These are phyloP conservation scores for Perodicticus potto DNA, from an alignment of 2,797 vertebrate species.

Conservation along the genomic window DNA sequence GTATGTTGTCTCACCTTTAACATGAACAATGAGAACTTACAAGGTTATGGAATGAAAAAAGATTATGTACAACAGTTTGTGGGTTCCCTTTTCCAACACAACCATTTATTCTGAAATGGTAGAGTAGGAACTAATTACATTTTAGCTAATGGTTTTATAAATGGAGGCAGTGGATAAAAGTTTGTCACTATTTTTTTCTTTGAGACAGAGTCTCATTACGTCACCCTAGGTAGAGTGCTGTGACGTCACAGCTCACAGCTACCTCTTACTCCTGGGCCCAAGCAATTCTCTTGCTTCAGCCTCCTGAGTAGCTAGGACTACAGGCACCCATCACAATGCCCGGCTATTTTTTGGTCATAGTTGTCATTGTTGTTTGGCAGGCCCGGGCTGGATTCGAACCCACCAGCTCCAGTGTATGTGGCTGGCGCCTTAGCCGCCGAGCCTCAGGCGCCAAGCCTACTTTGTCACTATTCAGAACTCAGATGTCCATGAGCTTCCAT, in stretches of 20 bases:
- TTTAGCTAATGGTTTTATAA: background rate
- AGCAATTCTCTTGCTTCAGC: no score
- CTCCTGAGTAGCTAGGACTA: no score
- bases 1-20: background rate
- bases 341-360: no score
- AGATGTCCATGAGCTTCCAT: background rate
- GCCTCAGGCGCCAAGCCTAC: background rate
- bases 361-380: no score
- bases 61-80: background rate
- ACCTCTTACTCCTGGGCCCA: no score
- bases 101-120: background rate
- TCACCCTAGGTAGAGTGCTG: no score
- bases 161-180: background rate
- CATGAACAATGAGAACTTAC: background rate
- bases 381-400: no score
- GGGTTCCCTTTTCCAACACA: background rate
- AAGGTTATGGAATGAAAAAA: background rate
- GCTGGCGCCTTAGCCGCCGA: no score
- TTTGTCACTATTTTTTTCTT: background rate
- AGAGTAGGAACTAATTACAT: background rate
- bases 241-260: no score
- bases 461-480: background rate
- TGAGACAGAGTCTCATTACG: no score
- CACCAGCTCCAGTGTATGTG: no score
- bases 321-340: no score